phyloP scores from a whole-genome alignment of 2,797 vertebrate species.

The Enteromius anoplus region DNA sequence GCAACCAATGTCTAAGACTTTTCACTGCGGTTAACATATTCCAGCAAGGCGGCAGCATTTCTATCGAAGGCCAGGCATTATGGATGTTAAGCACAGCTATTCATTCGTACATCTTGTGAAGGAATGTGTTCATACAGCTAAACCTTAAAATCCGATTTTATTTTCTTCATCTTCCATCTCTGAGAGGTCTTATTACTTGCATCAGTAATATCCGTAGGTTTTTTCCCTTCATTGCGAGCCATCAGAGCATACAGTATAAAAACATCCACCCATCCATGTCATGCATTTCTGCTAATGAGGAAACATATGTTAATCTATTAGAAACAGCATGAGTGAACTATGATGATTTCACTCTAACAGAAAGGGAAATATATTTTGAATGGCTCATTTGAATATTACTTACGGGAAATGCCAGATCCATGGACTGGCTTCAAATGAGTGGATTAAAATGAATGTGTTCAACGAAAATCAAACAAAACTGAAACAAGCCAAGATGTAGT shows the following conservation, averaged over 20 bases:
- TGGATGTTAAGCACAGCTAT: neutral
- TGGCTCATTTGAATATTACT: conserved; percentile 48
- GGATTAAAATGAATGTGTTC: conserved; percentile 50
- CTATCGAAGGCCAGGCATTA: neutral
- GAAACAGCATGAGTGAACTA: conserved; percentile 30
- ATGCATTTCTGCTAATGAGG: conserved; percentile 31
- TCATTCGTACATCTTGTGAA: conserved; percentile 11
- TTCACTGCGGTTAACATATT: neutral
- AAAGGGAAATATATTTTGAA: conserved; percentile 19
- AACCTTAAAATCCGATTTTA: conserved; percentile 28
- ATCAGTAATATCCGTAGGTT: conserved; percentile 27
- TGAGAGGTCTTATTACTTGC: conserved; percentile 22
- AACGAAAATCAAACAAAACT: conserved; percentile 33
- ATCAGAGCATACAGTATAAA: conserved; percentile 13
- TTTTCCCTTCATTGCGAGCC: conserved; percentile 13
- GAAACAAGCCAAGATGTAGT: conserved; percentile 30
- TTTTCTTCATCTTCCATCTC: conserved; percentile 21
- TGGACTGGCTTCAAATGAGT: conserved; percentile 50
- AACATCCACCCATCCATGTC: conserved; percentile 14
- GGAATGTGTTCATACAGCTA: conserved; percentile 4
- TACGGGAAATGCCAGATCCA: conserved; percentile 50
- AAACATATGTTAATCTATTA: conserved; percentile 36
- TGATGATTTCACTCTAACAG: conserved; percentile 29
- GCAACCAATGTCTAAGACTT: neutral
- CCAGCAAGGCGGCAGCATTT: neutral